A percentile compares a stretch with the other conserved stretches of the same genome.
Evolutionary conservation across 2,113 vertebrate species (phyloP).

Genomic region (Labrus mixtus): DNA sequence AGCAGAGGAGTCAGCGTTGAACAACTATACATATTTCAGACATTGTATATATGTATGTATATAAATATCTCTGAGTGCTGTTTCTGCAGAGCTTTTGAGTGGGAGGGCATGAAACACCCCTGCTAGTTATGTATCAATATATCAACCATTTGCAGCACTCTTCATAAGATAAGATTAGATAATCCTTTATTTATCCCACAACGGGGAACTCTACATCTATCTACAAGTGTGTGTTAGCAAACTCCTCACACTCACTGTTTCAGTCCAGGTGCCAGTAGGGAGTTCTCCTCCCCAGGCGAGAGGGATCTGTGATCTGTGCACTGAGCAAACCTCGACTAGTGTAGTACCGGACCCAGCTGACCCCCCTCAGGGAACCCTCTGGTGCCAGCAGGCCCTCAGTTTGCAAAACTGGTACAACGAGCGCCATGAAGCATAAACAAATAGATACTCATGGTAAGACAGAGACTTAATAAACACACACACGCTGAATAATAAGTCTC

Average conservation of each 20-base stretch:
- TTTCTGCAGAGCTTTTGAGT: constrained; percentile 30
- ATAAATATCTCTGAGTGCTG: not conserved
- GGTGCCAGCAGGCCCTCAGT: constrained; percentile 13
- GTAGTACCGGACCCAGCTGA: constrained; percentile 23
- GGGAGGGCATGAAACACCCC: not conserved
- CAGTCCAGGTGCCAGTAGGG: constrained; percentile 44
- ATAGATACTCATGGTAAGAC: not conserved
- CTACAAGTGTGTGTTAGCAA: not conserved
- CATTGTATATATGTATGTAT: not conserved
- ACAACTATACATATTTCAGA: constrained; percentile 13
- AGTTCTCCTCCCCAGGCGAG: constrained; percentile 1
- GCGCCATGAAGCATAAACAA: constrained; percentile 1
- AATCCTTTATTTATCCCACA: too few species aligned
- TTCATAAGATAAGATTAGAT: too few species aligned
- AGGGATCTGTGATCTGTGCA: constrained; percentile 33
- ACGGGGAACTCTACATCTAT: constrained; percentile 27
- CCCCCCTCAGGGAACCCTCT: constrained; percentile 18
- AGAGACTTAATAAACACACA: not conserved
- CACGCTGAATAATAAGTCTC: not conserved
- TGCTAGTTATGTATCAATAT: not conserved
- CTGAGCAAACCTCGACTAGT: constrained; percentile 35
- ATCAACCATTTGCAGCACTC: not conserved
- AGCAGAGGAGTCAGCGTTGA: constrained; percentile 25
- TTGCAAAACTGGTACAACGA: constrained; percentile 18
- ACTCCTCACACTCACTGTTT: not conserved